Evolutionary conservation across 1,140 invertebrate genomes (phyloP), one percentile per base, ranked within the genome.

Genomic region (Papilio polytes): DNA sequence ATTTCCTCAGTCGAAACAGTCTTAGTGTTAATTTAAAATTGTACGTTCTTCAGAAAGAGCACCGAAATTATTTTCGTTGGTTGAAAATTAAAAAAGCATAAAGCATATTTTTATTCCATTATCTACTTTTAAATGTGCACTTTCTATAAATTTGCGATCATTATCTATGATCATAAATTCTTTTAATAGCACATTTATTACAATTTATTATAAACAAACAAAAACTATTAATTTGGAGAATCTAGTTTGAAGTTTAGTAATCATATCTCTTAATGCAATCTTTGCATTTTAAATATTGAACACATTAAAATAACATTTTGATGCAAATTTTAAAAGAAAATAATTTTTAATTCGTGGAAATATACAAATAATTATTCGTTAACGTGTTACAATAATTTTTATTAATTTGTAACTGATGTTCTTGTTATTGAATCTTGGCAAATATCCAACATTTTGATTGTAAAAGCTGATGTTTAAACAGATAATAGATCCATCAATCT

Each of bases 391-490:
- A 70, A 31, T 70, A 70, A 18, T 36, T 70, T 63, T 63, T 63
- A 70, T 31, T 70, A 31, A 70, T 70, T 70, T 70, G 63, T 70
- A 31, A 66, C 59, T 26, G 22, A 70, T 70, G 26, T 70, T 26
- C 31, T 70, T 26, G 59, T 63, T 63, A 63, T 1, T 70, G 31
- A 31, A 31, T 31, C 63, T 70, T 70, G 63, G 63, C 63, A 4
- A 70, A 70, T 70, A 70, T 31, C 63, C 63, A 70, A 70, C 63
- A 70, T 26, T 70, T 63, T 63, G 26, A 70, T 70, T 70, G 26
- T 70, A 70, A 31, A 70, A 70, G 63, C 63, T 70, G 26, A 70
- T 70, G 63, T 70, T 70, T 31, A 36, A 70, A 70, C 36, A 70
- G 63, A 70, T 70, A 70, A 63, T 70, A 31, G 12, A 70, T 13